Percentiles rank a stretch among this genome's conserved stretches.
Conservation (phyloP, 2,888 invertebrate genomes). For the Lordiphosa andalusiaca region DNA sequence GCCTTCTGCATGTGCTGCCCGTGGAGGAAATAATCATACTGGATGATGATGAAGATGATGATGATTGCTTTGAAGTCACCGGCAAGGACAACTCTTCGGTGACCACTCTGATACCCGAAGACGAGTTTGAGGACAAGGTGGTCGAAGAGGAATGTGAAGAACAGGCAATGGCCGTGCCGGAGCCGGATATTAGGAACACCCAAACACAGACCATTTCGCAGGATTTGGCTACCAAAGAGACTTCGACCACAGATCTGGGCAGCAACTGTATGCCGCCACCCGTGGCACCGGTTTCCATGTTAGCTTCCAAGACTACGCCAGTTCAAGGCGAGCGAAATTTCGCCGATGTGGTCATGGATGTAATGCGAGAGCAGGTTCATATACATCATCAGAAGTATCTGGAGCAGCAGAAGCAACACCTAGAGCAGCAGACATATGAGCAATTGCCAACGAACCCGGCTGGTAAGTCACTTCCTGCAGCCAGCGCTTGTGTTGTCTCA, state of each 20-base stretch:
- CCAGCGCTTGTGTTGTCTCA: conserved; percentile 1
- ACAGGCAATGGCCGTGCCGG: neutral
- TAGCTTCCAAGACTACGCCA: neutral
- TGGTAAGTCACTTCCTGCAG: conserved; percentile 4
- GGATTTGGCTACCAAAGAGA: conserved; percentile 34
- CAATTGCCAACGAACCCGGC: conserved; percentile 1
- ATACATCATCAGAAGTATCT: conserved; percentile 12
- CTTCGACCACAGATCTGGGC: conserved; percentile 53
- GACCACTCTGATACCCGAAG: conserved; percentile 40
- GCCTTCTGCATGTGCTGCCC: conserved; percentile 34
- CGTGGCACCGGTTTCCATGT: neutral
- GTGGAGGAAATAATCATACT: conserved; percentile 53
- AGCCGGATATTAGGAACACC: conserved; percentile 10
- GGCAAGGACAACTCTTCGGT: conserved; percentile 37
- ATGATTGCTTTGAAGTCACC: conserved; percentile 52
- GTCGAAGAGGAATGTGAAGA: neutral
- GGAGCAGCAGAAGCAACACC: conserved; percentile 4
- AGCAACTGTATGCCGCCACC: neutral
- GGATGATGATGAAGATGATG: conserved; percentile 49
- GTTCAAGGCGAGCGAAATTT: conserved; percentile 8
- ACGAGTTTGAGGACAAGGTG: neutral
- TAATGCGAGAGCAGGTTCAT: conserved; percentile 21
- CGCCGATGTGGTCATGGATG: conserved; percentile 21
- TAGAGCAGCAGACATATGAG: conserved; percentile 5
- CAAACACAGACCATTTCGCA: conserved; percentile 35